phyloP scores from a whole-genome alignment of 2,797 vertebrate genomes.

The Sebastolobus alascanus region DNA sequence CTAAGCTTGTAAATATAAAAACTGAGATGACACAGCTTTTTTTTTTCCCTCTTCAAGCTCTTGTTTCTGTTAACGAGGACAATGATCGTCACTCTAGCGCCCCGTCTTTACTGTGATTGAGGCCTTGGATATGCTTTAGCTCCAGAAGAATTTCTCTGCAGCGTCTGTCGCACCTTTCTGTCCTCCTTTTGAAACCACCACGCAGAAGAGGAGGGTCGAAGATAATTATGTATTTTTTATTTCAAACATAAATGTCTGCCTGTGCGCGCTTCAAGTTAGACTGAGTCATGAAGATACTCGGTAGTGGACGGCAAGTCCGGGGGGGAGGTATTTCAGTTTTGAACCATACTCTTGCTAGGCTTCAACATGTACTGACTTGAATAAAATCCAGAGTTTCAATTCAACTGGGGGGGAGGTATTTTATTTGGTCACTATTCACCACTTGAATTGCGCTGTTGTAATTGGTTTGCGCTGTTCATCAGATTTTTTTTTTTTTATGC shows the following conservation, averaged over 20 bases:
- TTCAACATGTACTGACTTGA: conserved; percentile 81
- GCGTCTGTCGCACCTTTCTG: conserved; percentile 53
- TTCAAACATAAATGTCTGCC: conserved; percentile 53
- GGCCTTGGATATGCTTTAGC: conserved; percentile 72
- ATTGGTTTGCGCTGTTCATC: conserved; percentile 40
- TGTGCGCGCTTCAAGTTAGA: conserved; percentile 57
- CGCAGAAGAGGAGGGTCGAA: conserved; percentile 68
- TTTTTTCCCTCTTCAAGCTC: conserved; percentile 66
- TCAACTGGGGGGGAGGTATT: conserved; percentile 71
- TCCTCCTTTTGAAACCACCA: conserved; percentile 52
- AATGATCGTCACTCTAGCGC: conserved; percentile 42
- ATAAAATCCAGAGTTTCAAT: conserved; percentile 85
- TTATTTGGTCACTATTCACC: conserved; percentile 70
- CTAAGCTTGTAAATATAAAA: conserved; percentile 81
- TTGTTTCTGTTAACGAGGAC: conserved; percentile 67
- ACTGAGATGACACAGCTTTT: conserved; percentile 64
- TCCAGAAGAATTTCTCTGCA: conserved; percentile 60
- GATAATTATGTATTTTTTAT: conserved; percentile 53
- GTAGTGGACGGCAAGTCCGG: conserved; percentile 35
- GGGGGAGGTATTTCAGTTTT: conserved; percentile 38
- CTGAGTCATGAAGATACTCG: conserved; percentile 56
- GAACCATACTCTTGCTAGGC: conserved; percentile 53
- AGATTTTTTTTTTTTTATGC: conserved; percentile 29
- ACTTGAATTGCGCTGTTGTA: conserved; percentile 58
- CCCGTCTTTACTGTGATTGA: conserved; percentile 69